These are phyloP conservation scores for Hirudo medicinalis DNA, from an alignment of 1,140 invertebrate genomes.

Conservation along the genomic window DNA sequence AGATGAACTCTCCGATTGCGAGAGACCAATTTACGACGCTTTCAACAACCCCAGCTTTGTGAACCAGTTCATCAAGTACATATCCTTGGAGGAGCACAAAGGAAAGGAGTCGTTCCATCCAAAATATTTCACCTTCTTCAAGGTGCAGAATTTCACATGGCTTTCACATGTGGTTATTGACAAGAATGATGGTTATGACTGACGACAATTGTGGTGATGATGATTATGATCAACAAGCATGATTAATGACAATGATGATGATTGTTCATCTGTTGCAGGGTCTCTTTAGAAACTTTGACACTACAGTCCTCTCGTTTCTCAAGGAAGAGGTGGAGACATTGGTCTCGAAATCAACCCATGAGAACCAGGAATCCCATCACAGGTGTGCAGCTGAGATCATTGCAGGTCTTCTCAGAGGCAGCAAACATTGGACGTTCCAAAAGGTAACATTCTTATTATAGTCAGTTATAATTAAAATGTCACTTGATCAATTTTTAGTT, in stretches of 20 bases:
- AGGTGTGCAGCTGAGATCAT: slow-evolving; percentile 71
- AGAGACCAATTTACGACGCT: slow-evolving; percentile 54
- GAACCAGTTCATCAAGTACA: slow-evolving; percentile 56
- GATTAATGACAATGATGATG: too few species aligned
- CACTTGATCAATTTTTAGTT: too few species aligned
- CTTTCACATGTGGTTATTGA: too few species aligned
- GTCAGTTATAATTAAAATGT: too few species aligned
- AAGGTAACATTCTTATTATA: slow-evolving; percentile 39
- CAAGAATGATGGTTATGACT: too few species aligned
- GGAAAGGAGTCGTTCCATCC: slow-evolving; percentile 64
- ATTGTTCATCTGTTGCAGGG: slow-evolving; percentile 43
- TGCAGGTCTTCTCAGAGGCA: slow-evolving; percentile 55
- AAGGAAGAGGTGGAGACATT: slow-evolving; percentile 53
- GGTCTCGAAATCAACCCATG: slow-evolving; percentile 53
- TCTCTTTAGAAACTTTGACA: slow-evolving; percentile 65
- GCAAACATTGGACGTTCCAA: slow-evolving; percentile 66
- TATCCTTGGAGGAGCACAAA: slow-evolving; percentile 73
- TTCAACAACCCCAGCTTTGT: slow-evolving; percentile 58
- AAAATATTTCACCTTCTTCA: slow-evolving; percentile 55
- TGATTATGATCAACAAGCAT: too few species aligned
- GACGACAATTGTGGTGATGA: too few species aligned
- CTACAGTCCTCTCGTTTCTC: slow-evolving; percentile 50
- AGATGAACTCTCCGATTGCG: slow-evolving; percentile 40
- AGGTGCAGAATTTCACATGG: slow-evolving; percentile 36
- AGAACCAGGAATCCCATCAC: slow-evolving; percentile 58